Base-by-base conservation (phyloP, 1,140 invertebrate genomes). In the Aphelenchoides avenae region DNA sequence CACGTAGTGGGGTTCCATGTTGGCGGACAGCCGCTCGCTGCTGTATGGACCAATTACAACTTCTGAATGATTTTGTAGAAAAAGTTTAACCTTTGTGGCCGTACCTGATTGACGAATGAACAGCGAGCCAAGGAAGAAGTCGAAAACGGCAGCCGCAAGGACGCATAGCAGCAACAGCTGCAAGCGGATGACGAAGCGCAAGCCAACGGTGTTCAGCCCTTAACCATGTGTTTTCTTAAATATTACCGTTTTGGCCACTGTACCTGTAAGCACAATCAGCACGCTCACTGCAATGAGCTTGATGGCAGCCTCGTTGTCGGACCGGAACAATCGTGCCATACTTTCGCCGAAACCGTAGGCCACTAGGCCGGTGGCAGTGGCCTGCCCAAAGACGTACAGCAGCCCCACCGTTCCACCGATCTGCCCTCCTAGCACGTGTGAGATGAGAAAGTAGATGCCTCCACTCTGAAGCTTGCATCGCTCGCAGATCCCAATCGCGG, bases 281-380 rank as follows among this genome's bases (percentile, higher is more conserved):
- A 88, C 87, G 6, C 84, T 83, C 33, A 87, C 84, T 20, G 88
- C 87, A 78, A 91, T 87, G 6, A 84, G 85, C 71, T 87, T 81
- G 49, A 88, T 86, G 6, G 86, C 84, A 64, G 76, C 79, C 20
- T 75, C 55, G 58, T 84, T 83, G 29, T 85, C 82, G 2, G 86
- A 74, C n/a, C 84, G 84, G 15, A 91, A 83, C 11, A 94, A 78
- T 44, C 84, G 85, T 15, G 89, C 87, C 83, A 96, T 87, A 1
- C 89, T 90, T 81, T 95, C 91, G 44, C 91, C 91, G 81, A 96
- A 94, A 70, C 91, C 91, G 65, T 88, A 84, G 9, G 93, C 89
- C 81, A 93, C 92, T 36, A 96, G 80, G 7, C 90, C 89, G 81
- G 90, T 93, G 60, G 89, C 89, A 0, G 94, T 91, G 57, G 90